These are phyloP conservation scores for Sylvietta virens DNA, from an alignment of 2,113 vertebrate species.

Conservation along the genomic window DNA sequence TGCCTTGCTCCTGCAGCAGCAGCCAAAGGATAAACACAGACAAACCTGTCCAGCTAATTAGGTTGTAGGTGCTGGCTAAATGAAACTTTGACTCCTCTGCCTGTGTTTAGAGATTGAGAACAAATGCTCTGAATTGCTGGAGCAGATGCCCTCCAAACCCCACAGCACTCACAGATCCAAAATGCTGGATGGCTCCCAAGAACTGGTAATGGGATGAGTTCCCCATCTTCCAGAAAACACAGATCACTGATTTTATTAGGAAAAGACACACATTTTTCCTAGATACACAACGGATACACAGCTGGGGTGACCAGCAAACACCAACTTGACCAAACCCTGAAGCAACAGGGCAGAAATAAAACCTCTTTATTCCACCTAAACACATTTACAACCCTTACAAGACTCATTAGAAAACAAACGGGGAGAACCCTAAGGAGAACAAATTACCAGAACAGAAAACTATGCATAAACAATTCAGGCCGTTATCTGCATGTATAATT, in stretches of 20 bases:
- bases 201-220: background rate
- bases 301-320: background rate
- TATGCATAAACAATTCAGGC: background rate
- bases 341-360: background rate
- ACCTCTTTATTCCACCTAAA: background rate
- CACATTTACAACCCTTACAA: background rate
- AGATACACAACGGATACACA: background rate
- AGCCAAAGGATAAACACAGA: background rate
- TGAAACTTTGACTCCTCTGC: background rate
- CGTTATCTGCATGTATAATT: background rate
- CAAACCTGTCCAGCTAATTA: background rate
- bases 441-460: background rate
- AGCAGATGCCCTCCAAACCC: background rate
- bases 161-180: background rate
- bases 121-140: fast-evolving
- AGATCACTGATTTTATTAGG: background rate
- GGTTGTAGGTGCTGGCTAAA: background rate
- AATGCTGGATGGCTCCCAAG: background rate
- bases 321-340: background rate
- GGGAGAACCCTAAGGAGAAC: background rate
- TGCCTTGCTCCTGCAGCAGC: background rate
- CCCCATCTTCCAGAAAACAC: background rate
- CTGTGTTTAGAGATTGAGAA: background rate
- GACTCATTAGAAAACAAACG: background rate
- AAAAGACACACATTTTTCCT: background rate